Evolutionary conservation across 2,113 vertebrate species (phyloP).

Genomic region (Copsychus sechellarum): DNA sequence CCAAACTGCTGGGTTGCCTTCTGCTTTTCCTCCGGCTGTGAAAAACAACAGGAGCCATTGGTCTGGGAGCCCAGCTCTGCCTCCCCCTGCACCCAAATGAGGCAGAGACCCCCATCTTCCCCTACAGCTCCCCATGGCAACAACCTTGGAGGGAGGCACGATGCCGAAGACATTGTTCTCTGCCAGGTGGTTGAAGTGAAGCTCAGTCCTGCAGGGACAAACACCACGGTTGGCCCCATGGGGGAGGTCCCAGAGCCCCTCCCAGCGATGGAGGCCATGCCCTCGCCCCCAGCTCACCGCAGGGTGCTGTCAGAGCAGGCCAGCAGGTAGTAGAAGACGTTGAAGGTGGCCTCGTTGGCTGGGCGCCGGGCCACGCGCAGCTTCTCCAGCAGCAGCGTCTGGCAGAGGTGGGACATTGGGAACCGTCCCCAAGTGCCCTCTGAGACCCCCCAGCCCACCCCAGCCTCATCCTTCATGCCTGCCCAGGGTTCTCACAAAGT

Average conservation of each 20-base stretch:
- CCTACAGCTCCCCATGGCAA: rapidly evolving
- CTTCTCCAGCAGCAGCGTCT: constrained; percentile 97
- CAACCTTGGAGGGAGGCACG: constrained; percentile 85
- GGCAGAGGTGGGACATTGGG: background rate
- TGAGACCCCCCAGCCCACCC: background rate
- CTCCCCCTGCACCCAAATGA: background rate
- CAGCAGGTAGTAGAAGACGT: constrained; percentile 94
- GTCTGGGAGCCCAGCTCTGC: background rate
- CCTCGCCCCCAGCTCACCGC: constrained; percentile 73
- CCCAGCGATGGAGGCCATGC: rapidly evolving
- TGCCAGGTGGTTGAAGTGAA: constrained; percentile 93
- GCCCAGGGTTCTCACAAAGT: rapidly evolving
- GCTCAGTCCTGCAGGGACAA: constrained; percentile 85
- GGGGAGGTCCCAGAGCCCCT: background rate
- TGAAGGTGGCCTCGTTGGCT: constrained; percentile 86
- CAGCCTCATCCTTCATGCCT: background rate
- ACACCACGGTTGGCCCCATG: background rate
- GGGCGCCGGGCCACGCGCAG: constrained; percentile 87
- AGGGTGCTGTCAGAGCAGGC: constrained; percentile 87
- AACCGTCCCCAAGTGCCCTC: rapidly evolving
- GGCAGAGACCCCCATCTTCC: background rate
- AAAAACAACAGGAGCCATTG: rapidly evolving
- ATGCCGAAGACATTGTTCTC: constrained; percentile 93
- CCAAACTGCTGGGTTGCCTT: constrained; percentile 90
- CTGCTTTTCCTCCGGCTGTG: constrained; percentile 92